These are phyloP conservation scores for Babyrousa celebensis DNA, from an alignment of 2,797 vertebrate species.

Conservation along the genomic window DNA sequence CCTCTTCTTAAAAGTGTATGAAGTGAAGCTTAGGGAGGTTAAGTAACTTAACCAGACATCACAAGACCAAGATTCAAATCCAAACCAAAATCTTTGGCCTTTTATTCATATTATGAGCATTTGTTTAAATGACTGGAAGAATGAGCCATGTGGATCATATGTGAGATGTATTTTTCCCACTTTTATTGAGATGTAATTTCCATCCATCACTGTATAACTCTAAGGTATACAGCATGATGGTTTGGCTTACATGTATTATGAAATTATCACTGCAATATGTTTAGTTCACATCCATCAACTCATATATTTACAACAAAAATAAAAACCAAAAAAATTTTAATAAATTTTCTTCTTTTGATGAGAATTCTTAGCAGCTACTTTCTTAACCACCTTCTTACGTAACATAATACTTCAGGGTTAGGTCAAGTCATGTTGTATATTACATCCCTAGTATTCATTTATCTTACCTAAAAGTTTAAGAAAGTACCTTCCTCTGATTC, in stretches of 20 bases:
- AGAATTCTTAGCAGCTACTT: neutral
- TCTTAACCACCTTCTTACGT: neutral
- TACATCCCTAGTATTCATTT: neutral
- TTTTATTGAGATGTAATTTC: neutral
- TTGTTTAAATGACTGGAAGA: neutral
- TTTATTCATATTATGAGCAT: neutral
- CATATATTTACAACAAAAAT: neutral
- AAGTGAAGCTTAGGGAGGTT: neutral
- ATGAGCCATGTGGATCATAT: neutral
- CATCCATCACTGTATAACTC: neutral
- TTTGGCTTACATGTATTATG: no score
- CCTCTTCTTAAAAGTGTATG: neutral
- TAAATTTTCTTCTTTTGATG: neutral
- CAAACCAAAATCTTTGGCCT: neutral
- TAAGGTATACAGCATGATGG: no score
- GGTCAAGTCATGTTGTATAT: neutral
- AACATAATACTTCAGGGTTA: neutral
- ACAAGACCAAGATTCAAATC: neutral
- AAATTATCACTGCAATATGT: neutral
- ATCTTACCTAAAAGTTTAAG: neutral
- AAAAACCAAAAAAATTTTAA: neutral
- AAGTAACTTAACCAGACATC: slow-evolving; percentile 1
- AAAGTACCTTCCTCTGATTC: neutral
- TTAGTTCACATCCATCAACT: neutral
- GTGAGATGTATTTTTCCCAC: neutral